Percentiles rank a stretch among this genome's conserved stretches.
These are phyloP conservation scores for Limulus polyphemus DNA, from an alignment of 2,888 invertebrate genomes.

Conservation along the genomic window DNA sequence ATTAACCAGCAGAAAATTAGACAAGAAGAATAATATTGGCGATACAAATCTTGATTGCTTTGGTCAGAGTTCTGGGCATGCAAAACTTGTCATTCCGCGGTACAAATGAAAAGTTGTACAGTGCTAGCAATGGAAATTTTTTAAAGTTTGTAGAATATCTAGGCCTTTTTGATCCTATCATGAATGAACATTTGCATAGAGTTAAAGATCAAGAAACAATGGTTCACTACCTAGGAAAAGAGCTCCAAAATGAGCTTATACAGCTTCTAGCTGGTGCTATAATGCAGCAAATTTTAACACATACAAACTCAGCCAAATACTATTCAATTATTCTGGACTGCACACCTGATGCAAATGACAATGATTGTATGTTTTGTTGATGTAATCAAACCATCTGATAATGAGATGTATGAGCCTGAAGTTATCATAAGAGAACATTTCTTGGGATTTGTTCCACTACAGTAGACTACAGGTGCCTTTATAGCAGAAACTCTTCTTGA, in stretches of 20 bases:
- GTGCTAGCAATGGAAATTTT: too few species aligned
- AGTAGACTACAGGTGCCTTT: conserved; percentile 2
- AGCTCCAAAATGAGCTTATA: too few species aligned
- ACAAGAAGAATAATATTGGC: conserved; percentile 4
- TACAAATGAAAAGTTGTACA: background rate
- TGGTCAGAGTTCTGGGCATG: background rate
- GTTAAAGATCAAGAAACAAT: too few species aligned
- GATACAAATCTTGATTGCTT: conserved; percentile 2
- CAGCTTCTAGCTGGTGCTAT: too few species aligned
- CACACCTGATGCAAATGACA: too few species aligned
- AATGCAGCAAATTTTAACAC: too few species aligned
- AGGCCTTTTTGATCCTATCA: too few species aligned
- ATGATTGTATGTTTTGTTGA: conserved; percentile 1
- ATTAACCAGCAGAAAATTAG: conserved; percentile 2
- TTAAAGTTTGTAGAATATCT: conserved; percentile 1
- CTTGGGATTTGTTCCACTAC: background rate
- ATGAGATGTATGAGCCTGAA: conserved; percentile 1
- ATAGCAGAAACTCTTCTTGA: conserved; percentile 2
- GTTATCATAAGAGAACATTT: background rate
- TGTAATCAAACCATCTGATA: conserved; percentile 1
- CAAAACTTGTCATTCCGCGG: conserved; percentile 5
- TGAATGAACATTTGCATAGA: too few species aligned
- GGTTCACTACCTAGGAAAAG: too few species aligned
- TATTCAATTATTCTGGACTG: too few species aligned
- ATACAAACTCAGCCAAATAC: too few species aligned